phyloP scores from a whole-genome alignment of 1,140 invertebrate species.

The Pogonognathellus flavescens region DNA sequence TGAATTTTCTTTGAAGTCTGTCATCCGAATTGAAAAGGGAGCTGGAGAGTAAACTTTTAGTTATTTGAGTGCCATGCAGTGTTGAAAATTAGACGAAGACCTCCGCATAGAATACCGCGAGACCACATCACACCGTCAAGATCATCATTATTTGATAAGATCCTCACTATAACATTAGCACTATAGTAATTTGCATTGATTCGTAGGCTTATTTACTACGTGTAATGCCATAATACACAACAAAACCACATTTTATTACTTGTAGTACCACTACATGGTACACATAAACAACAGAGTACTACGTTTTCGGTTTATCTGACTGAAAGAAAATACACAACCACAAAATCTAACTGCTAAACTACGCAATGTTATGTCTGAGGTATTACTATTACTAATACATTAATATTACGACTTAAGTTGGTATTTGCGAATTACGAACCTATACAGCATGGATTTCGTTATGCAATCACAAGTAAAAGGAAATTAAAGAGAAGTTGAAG shows the following conservation, averaged over 20 bases:
- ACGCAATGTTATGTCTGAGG: background rate
- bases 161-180: background rate
- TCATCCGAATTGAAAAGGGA: conserved; percentile 46
- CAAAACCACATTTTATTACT: background rate
- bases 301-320: background rate
- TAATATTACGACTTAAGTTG: too few species aligned
- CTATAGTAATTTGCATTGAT: background rate
- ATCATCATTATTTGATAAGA: background rate
- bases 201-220: background rate
- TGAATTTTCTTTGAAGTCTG: conserved; percentile 50
- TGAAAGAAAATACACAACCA: background rate
- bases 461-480: background rate
- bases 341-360: background rate
- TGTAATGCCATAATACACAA: background rate
- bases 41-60: conserved; percentile 37
- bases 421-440: too few species aligned
- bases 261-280: background rate
- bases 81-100: conserved; percentile 44
- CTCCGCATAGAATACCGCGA: conserved; percentile 35
- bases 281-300: background rate
- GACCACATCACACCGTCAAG: conserved; percentile 37
- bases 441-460: too few species aligned
- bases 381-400: too few species aligned
- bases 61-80: conserved; percentile 49
- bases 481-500: background rate